Evolutionary conservation across 2,888 invertebrate genomes (phyloP).

Genomic region (Chromoteleia sp.): DNA sequence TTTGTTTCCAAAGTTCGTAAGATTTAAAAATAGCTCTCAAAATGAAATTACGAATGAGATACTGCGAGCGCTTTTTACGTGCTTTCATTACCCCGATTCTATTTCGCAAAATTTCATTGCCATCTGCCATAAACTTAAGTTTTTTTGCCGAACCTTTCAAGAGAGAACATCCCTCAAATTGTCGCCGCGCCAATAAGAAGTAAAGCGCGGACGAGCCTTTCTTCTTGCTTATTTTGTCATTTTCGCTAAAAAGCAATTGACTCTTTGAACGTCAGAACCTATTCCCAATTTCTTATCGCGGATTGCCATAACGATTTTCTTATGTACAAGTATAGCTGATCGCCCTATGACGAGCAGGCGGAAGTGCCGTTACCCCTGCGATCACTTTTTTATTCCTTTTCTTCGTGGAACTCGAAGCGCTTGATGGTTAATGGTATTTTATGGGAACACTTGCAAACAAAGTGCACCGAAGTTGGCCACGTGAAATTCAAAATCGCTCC

Average conservation of each 20-base stretch:
- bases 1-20: neutral
- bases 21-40: constrained; percentile 36
- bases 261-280: constrained; percentile 43
- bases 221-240: constrained; percentile 59
- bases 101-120: constrained; percentile 54
- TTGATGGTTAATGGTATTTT: constrained; percentile 53
- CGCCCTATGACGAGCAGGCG: constrained; percentile 52
- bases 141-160: constrained; percentile 60
- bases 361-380: constrained; percentile 46
- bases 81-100: constrained; percentile 46
- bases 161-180: constrained; percentile 30
- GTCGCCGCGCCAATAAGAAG: constrained; percentile 56
- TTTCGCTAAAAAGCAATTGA: constrained; percentile 63
- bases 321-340: constrained; percentile 51
- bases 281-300: constrained; percentile 58
- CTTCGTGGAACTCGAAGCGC: constrained; percentile 27
- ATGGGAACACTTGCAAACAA: constrained; percentile 46
- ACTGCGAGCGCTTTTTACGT: constrained; percentile 33
- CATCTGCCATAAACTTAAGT: constrained; percentile 52
- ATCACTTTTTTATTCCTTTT: constrained; percentile 54
- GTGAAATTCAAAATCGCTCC: constrained; percentile 20
- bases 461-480: constrained; percentile 26
- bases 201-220: constrained; percentile 44
- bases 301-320: constrained; percentile 65
- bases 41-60: constrained; percentile 42